Conservation (phyloP, 1,140 invertebrate genomes). For the Drosophila lini region DNA sequence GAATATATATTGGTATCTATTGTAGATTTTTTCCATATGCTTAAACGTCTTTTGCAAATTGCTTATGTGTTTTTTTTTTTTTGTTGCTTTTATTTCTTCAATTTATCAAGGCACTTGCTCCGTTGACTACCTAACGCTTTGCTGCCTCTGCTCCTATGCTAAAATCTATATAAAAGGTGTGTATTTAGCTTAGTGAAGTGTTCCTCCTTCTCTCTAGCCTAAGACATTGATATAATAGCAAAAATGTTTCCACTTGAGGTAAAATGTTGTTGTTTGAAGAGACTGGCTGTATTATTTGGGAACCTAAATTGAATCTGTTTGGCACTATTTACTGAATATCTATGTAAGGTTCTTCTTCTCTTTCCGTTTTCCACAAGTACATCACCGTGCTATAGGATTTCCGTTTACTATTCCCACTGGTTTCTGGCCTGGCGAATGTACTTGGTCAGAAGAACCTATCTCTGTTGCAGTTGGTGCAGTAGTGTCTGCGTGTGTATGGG, state of each 20-base stretch:
- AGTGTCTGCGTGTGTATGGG: constrained; percentile 1
- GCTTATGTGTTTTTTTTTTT: constrained; percentile 14
- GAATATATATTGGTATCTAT: constrained; percentile 67
- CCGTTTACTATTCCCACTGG: not conserved
- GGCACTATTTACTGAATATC: constrained; percentile 31
- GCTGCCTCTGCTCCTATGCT: constrained; percentile 26
- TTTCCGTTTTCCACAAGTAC: not conserved
- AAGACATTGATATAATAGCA: constrained; percentile 52
- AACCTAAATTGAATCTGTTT: constrained; percentile 31
- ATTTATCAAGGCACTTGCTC: constrained; percentile 67
- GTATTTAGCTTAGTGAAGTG: constrained; percentile 27
- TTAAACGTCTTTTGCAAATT: constrained; percentile 37
- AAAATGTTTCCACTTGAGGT: constrained; percentile 62
- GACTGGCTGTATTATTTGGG: constrained; percentile 19
- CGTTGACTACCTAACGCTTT: constrained; percentile 38
- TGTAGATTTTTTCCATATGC: constrained; percentile 25
- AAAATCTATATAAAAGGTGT: constrained; percentile 36
- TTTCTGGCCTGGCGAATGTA: not conserved
- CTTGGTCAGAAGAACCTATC: not conserved
- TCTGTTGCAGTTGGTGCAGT: not conserved
- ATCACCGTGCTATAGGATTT: not conserved
- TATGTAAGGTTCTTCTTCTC: not conserved
- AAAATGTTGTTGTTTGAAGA: constrained; percentile 61
- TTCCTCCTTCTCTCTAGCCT: constrained; percentile 29
- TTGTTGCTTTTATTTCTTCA: constrained; percentile 5